Percentiles rank a stretch among this genome's conserved stretches.
phyloP scores from a whole-genome alignment of 2,888 invertebrate species.

The Ornithoptera alexandrae region DNA sequence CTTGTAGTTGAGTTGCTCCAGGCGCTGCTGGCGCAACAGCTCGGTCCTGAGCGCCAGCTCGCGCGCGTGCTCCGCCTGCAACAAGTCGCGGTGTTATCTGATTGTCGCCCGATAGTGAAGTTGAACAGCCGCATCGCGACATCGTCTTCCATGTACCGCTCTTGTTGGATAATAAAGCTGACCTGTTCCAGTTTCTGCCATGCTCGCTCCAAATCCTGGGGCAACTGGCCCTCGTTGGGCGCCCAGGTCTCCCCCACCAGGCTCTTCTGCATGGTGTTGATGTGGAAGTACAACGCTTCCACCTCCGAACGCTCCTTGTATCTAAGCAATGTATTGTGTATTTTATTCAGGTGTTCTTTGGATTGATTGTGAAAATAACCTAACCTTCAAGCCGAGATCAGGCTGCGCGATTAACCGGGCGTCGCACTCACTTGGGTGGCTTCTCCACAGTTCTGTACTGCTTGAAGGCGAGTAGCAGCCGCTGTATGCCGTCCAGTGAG shows the following conservation, averaged over 20 bases:
- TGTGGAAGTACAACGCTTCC: conserved; percentile 97
- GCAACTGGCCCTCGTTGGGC: conserved; percentile 93
- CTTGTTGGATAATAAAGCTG: background rate
- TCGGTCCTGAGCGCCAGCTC: conserved; percentile 96
- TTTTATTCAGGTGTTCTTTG: background rate
- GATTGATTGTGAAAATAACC: no score
- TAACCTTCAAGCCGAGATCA: no score
- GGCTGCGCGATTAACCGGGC: no score
- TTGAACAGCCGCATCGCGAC: no score
- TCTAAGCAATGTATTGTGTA: conserved; percentile 62
- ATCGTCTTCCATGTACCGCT: background rate
- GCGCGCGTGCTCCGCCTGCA: conserved; percentile 91
- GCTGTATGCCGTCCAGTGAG: conserved; percentile 95
- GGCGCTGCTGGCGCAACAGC: conserved; percentile 92
- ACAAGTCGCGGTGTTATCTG: background rate
- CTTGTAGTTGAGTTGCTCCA: conserved; percentile 97
- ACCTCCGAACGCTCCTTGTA: conserved; percentile 98
- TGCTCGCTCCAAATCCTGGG: conserved; percentile 96
- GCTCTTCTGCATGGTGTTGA: conserved; percentile 97
- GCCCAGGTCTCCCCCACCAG: conserved; percentile 92
- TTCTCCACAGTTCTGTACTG: conserved; percentile 98
- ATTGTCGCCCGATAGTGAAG: background rate
- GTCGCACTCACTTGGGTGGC: conserved; percentile 90
- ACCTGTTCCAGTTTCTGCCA: conserved; percentile 93
- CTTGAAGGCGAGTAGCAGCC: conserved; percentile 93